Evolutionary conservation across 1,140 invertebrate genomes (phyloP).

Genomic region (Phymastichus coffea): DNA sequence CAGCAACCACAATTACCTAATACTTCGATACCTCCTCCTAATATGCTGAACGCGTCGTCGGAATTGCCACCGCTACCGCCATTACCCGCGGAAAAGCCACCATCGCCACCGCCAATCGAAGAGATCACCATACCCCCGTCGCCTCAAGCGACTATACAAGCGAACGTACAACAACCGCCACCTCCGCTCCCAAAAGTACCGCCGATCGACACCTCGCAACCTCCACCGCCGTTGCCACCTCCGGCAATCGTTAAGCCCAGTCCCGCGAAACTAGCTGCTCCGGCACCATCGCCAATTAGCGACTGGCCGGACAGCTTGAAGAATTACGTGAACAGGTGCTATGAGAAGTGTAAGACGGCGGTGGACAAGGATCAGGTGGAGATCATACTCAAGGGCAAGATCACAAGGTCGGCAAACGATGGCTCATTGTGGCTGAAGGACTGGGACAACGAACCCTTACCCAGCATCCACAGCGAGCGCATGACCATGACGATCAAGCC

Average conservation of each 20-base stretch:
- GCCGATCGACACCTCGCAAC: slow-evolving; percentile 30
- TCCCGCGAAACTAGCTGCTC: slow-evolving; percentile 35
- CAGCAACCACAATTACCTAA: background rate
- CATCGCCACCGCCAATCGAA: slow-evolving; percentile 52
- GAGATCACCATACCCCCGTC: slow-evolving; percentile 40
- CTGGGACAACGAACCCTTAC: slow-evolving; percentile 89
- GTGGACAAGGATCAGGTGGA: slow-evolving; percentile 92
- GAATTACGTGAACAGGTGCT: slow-evolving; percentile 88
- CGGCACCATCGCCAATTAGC: slow-evolving; percentile 50
- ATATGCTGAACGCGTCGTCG: slow-evolving; percentile 8
- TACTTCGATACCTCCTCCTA: slow-evolving; percentile 22
- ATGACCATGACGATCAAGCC: slow-evolving; percentile 63
- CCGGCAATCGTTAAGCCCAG: slow-evolving; percentile 27
- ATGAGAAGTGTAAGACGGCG: slow-evolving; percentile 82
- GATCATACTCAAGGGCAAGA: slow-evolving; percentile 89
- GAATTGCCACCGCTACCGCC: slow-evolving; percentile 62
- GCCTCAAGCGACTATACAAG: slow-evolving; percentile 25
- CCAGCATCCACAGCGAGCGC: slow-evolving; percentile 76
- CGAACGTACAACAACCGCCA: slow-evolving; percentile 38
- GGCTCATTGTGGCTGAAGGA: slow-evolving; percentile 84
- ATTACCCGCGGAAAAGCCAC: slow-evolving; percentile 43
- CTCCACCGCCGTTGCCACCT: slow-evolving; percentile 24
- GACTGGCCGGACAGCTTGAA: slow-evolving; percentile 75
- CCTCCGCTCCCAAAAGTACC: slow-evolving; percentile 43
- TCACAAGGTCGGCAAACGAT: slow-evolving; percentile 83